phyloP scores from a whole-genome alignment of 2,113 vertebrate species.

The Cheilinus undulatus region DNA sequence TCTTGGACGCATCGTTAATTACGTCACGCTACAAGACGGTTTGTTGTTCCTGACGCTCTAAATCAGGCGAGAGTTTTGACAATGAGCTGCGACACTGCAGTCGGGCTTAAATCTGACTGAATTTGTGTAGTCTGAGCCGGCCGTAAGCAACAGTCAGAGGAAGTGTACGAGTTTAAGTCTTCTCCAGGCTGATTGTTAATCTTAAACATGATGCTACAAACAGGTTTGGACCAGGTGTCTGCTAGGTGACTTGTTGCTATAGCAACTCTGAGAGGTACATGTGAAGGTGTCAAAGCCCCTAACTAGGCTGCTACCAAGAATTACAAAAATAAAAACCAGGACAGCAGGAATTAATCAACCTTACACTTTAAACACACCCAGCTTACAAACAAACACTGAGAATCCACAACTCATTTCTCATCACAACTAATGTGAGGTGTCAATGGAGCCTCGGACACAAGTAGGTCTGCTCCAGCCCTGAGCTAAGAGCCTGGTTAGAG shows the following conservation, averaged over 20 bases:
- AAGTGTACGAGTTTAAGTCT: conserved; percentile 9
- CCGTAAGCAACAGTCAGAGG: neutral
- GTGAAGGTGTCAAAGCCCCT: conserved; percentile 37
- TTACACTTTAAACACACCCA: conserved; percentile 23
- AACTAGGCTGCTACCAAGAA: conserved; percentile 23
- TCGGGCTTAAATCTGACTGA: too few species aligned
- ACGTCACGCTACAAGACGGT: too few species aligned
- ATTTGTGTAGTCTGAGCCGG: too few species aligned
- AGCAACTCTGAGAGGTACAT: conserved; percentile 29
- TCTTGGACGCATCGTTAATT: too few species aligned
- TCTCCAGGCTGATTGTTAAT: conserved; percentile 44
- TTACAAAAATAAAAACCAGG: conserved; percentile 51
- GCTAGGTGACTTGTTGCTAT: conserved; percentile 48
- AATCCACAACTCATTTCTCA: conserved; percentile 26
- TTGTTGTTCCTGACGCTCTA: too few species aligned
- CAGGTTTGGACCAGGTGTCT: conserved; percentile 34
- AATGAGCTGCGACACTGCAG: too few species aligned
- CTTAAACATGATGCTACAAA: conserved; percentile 37
- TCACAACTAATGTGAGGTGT: conserved; percentile 48
- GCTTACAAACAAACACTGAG: neutral
- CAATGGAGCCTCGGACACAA: conserved; percentile 42
- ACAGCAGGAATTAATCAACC: conserved; percentile 44
- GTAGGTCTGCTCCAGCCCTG: conserved; percentile 49
- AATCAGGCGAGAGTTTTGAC: too few species aligned
- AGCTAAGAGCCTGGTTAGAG: conserved; percentile 26